phyloP scores from a whole-genome alignment of 2,797 vertebrate genomes.

The Fistularia tabacaria region DNA sequence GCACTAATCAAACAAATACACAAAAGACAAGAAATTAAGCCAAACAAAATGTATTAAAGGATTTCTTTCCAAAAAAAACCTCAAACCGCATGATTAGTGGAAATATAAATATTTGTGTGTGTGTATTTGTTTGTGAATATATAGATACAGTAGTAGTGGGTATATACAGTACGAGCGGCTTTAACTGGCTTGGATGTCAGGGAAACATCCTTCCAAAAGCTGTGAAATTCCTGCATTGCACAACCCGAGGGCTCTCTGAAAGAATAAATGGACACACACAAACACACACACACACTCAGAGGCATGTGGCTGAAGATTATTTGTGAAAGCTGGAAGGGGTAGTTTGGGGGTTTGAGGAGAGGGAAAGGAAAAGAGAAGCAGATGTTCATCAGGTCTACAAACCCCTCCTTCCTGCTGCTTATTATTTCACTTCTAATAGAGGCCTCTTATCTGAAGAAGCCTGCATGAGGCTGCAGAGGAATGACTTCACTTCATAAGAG shows the following conservation, averaged over 20 bases:
- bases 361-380: constrained; percentile 59
- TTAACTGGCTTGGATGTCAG: too few relatives aligned
- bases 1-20: too few relatives aligned
- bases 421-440: constrained; percentile 63
- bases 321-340: constrained; percentile 32
- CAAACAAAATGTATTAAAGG: too few relatives aligned
- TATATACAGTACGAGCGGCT: too few relatives aligned
- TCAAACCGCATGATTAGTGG: too few relatives aligned
- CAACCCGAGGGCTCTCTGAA: constrained; percentile 19
- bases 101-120: too few relatives aligned
- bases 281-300: constrained; percentile 11
- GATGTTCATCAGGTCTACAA: constrained; percentile 65
- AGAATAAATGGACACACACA: constrained; percentile 16
- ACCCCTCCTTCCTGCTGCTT: constrained; percentile 41
- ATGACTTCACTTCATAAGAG: constrained; percentile 53
- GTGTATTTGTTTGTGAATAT: too few relatives aligned
- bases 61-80: too few relatives aligned
- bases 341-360: constrained; percentile 10
- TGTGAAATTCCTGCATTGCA: too few relatives aligned
- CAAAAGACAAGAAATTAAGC: too few relatives aligned
- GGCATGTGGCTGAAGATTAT: constrained; percentile 34
- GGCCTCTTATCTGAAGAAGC: constrained; percentile 59
- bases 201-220: too few relatives aligned
- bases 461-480: constrained; percentile 50
- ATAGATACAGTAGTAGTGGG: too few relatives aligned